phyloP scores from a whole-genome alignment of 2,888 invertebrate species.

The Patella pellucida region DNA sequence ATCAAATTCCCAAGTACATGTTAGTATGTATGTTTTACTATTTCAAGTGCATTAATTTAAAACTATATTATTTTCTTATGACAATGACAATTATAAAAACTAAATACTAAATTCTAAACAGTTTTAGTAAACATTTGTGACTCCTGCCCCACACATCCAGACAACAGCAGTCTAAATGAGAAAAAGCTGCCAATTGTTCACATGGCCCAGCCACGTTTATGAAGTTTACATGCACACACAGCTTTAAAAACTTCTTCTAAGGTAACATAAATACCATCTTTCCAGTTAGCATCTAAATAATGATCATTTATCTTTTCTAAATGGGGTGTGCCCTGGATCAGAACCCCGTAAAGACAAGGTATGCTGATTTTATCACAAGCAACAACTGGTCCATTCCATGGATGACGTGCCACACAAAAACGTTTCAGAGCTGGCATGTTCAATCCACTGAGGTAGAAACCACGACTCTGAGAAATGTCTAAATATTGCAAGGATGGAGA shows the following conservation, averaged over 20 bases:
- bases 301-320: conserved; percentile 63
- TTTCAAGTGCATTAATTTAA: no score
- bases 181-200: conserved; percentile 18
- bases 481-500: conserved; percentile 61
- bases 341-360: conserved; percentile 63
- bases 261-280: conserved; percentile 42
- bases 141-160: no score
- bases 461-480: conserved; percentile 67
- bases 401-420: conserved; percentile 61
- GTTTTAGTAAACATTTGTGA: no score
- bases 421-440: conserved; percentile 56
- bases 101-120: no score
- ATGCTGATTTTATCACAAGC: conserved; percentile 51
- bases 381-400: conserved; percentile 63
- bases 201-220: conserved; percentile 60
- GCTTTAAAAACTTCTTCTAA: conserved; percentile 60
- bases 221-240: conserved; percentile 61
- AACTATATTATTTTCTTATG: no score
- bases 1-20: no score
- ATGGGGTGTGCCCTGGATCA: conserved; percentile 59
- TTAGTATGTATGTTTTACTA: no score
- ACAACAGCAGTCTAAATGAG: no score
- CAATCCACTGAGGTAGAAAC: conserved; percentile 61
- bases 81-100: no score
- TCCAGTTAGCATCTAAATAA: conserved; percentile 55